A percentile compares a stretch with the other conserved stretches of the same genome.
These are phyloP conservation scores for Helobdella robusta DNA, from an alignment of 2,888 invertebrate genomes.

Conservation along the genomic window DNA sequence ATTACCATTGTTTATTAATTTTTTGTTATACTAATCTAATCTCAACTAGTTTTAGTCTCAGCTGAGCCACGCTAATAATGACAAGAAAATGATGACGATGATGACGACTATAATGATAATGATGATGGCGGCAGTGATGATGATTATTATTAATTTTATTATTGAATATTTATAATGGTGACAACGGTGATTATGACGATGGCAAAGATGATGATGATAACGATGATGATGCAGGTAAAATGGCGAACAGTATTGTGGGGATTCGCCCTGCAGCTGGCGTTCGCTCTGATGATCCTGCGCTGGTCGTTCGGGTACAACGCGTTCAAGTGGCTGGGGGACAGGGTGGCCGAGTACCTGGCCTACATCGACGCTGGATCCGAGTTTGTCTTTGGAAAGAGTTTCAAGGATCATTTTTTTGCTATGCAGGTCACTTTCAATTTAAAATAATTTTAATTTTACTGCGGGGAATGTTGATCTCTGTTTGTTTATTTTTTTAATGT, in stretches of 20 bases:
- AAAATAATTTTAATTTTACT: too few species aligned
- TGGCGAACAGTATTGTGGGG: slow-evolving; percentile 37
- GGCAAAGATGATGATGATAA: neutral
- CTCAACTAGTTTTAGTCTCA: neutral
- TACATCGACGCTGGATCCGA: slow-evolving; percentile 58
- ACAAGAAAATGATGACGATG: neutral
- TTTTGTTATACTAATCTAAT: neutral
- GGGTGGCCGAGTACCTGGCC: slow-evolving; percentile 34
- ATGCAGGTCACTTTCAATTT: slow-evolving; percentile 67
- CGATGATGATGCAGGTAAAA: slow-evolving; percentile 26
- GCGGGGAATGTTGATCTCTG: too few species aligned
- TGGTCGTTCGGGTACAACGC: slow-evolving; percentile 46
- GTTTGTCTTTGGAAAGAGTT: slow-evolving; percentile 67
- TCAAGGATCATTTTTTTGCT: slow-evolving; percentile 60
- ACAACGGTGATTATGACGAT: neutral
- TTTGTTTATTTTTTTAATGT: too few species aligned
- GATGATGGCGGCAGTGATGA: neutral
- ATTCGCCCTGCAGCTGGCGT: slow-evolving; percentile 40
- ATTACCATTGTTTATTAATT: too few species aligned
- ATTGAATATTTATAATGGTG: neutral
- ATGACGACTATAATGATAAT: neutral
- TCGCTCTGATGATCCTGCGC: slow-evolving; percentile 51
- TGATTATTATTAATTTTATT: neutral
- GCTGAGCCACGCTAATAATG: neutral
- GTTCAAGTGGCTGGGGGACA: slow-evolving; percentile 56